Percentiles rank a stretch among this genome's conserved stretches.
Conservation (phyloP, 2,797 vertebrate genomes). For the Scomberomorus guttatus region DNA sequence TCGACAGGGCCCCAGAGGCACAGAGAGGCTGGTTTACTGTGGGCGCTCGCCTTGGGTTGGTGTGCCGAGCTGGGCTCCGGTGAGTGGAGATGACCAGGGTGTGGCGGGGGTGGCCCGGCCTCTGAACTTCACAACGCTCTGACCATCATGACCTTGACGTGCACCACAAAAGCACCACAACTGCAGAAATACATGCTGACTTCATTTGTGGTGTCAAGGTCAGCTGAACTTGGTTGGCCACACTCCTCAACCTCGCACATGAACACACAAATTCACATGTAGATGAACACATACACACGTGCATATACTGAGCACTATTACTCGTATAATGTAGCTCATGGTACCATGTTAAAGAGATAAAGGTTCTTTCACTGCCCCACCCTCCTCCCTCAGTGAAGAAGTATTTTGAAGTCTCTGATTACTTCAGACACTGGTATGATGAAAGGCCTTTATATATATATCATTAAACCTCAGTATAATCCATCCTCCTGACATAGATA, state of each 20-base stretch:
- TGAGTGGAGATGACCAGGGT: constrained; percentile 11
- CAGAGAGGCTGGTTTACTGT: constrained; percentile 13
- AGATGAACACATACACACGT: constrained; percentile 14
- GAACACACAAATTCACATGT: constrained; percentile 13
- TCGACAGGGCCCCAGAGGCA: constrained; percentile 44
- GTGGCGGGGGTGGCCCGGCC: background rate
- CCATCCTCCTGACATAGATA: constrained; percentile 16
- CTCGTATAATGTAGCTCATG: background rate
- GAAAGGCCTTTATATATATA: background rate
- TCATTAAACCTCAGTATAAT: constrained; percentile 21
- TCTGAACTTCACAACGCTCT: constrained; percentile 33
- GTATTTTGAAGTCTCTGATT: background rate
- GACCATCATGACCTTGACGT: constrained; percentile 35
- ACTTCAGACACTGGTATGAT: background rate
- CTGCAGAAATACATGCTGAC: constrained; percentile 51
- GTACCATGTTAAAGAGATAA: background rate
- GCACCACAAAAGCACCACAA: constrained; percentile 5
- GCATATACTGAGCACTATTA: background rate
- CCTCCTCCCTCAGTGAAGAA: background rate
- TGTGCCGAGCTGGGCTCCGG: background rate
- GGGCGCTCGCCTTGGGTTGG: constrained; percentile 7
- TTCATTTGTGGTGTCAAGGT: constrained; percentile 32
- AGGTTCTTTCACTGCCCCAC: background rate
- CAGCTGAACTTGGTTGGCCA: background rate
- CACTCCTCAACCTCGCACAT: constrained; percentile 7